Evolutionary conservation across 2,113 vertebrate genomes (phyloP), one percentile per base, ranked within the genome.

Genomic region (Malurus cyaneus): DNA sequence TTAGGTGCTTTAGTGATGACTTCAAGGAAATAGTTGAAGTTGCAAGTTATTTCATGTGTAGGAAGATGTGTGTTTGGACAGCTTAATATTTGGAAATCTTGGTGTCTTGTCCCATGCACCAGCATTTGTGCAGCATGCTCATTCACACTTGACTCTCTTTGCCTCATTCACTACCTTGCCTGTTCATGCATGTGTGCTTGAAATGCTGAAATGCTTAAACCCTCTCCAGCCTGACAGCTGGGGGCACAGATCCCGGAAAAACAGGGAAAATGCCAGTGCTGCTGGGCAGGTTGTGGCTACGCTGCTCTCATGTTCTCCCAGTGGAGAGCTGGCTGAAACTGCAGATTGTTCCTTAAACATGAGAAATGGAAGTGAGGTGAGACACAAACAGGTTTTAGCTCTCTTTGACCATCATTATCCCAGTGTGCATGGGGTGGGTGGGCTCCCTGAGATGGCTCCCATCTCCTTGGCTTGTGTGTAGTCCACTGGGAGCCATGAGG

Each of bases 351-450:
- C 60, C 44, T 64, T 64, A 41, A 41, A 53, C 6, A 1, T 15
- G 24, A 41, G 64, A 86, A 80, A 62, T 9, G 11, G 39, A 36
- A 49, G 6, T n/a, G n/a, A 54, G 36, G 50, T 12, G 52, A 76
- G n/a, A 17, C 24, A 46, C 15, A 24, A 59, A 57, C 77, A 61
- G 26, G 3, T 59, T 86, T 23, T 18, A 64, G 23, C 7, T 28
- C 26, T 9, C 62, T 92, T 53, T 71, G 46, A 9, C 18, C 39
- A 34, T 39, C 29, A 1, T 59, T 70, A 20, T 0, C 2, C 24
- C 29, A 77, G 12, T 0, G 3, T 29, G 11, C 18, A 39, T 0
- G 1, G 36, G 20, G 16, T 1, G 8, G 77, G 21, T 0, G 0
- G 29, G 4, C 53, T 72, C 32, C 8, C 46, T 1, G 3, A 20